Percentiles rank a stretch among this genome's conserved stretches.
These are phyloP conservation scores for Coregonus suidteri DNA, from an alignment of 2,797 vertebrate species.

Conservation along the genomic window DNA sequence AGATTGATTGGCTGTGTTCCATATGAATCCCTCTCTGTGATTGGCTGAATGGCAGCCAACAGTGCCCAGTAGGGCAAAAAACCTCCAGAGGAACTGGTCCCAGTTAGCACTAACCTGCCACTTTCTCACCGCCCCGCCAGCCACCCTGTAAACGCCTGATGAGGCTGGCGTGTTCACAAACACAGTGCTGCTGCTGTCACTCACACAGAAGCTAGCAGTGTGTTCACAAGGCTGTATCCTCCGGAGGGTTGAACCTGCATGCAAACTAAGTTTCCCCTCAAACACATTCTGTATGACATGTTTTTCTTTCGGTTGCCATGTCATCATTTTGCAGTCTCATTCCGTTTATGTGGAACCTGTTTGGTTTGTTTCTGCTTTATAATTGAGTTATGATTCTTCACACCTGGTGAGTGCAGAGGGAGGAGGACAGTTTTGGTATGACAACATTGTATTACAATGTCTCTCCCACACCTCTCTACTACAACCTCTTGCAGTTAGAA, in stretches of 20 bases:
- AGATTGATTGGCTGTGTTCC: background rate
- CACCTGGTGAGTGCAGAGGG: background rate
- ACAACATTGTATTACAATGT: background rate
- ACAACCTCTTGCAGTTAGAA: background rate
- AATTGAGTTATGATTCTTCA: background rate
- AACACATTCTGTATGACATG: background rate
- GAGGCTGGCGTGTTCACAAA: background rate
- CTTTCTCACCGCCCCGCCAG: background rate
- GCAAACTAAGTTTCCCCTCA: background rate
- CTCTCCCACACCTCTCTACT: background rate
- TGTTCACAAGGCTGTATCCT: background rate
- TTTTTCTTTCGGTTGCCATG: background rate
- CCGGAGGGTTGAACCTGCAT: background rate
- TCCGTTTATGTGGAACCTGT: background rate
- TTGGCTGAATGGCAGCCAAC: constrained; percentile 27
- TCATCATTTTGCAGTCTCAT: background rate
- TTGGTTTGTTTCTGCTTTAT: background rate
- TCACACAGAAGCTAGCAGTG: background rate
- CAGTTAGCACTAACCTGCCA: constrained; percentile 33
- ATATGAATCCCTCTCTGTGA: constrained; percentile 54
- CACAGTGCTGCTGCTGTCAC: background rate
- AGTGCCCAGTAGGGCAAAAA: constrained; percentile 43
- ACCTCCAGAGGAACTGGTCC: constrained; percentile 28
- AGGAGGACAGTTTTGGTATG: background rate
- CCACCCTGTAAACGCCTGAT: constrained; percentile 1